Conservation (phyloP, 1,140 invertebrate species). For the Magallana ariakensis region DNA sequence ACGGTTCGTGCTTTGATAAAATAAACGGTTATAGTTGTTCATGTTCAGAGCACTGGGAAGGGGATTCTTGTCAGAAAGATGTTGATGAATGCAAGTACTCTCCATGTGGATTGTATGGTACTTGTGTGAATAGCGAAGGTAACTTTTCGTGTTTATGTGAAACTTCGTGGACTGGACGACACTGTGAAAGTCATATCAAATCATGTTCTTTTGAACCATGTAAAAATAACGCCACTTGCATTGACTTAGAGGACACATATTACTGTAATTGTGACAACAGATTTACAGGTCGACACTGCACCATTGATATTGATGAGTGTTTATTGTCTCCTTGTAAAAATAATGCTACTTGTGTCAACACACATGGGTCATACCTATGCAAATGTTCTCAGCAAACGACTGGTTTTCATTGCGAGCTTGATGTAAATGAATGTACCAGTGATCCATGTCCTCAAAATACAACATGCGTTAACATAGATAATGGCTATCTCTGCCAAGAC, state of each 20-base stretch:
- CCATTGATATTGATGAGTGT: conserved; percentile 18
- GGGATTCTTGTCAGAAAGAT: conserved; percentile 25
- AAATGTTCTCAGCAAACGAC: conserved; percentile 42
- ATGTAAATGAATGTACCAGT: conserved; percentile 21
- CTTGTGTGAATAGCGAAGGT: neutral
- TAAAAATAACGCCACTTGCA: conserved; percentile 36
- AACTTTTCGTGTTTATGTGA: conserved; percentile 26
- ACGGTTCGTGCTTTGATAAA: neutral
- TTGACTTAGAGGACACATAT: conserved; percentile 20
- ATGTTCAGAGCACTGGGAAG: neutral
- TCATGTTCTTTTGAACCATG: neutral
- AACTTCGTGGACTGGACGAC: neutral
- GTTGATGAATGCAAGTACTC: neutral
- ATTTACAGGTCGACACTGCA: conserved; percentile 24
- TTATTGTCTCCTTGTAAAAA: conserved; percentile 42
- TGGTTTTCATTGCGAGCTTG: conserved; percentile 46
- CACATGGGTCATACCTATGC: conserved; percentile 39
- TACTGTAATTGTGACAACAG: neutral
- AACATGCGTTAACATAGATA: neutral
- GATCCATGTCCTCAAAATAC: neutral
- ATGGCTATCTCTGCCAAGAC: neutral
- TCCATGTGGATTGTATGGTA: neutral
- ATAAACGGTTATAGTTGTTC: neutral
- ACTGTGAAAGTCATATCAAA: conserved; percentile 23
- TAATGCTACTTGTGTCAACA: conserved; percentile 48